phyloP scores from a whole-genome alignment of 2,797 vertebrate species.

The Craterocephalus amniculus region DNA sequence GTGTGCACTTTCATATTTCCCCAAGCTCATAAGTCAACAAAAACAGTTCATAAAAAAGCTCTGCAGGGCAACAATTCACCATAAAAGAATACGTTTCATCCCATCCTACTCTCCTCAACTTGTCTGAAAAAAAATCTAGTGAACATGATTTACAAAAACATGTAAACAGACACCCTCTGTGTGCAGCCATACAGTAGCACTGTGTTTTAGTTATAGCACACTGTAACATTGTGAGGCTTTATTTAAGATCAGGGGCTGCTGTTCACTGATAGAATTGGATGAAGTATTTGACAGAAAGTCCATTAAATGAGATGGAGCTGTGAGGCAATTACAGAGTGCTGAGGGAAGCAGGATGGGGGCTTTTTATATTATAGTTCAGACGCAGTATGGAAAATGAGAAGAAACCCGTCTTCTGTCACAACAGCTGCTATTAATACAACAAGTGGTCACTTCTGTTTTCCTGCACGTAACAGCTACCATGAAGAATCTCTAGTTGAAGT shows the following conservation, averaged over 20 bases:
- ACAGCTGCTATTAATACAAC: conserved; percentile 79
- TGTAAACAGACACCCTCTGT: conserved; percentile 29
- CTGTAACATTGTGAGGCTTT: conserved; percentile 68
- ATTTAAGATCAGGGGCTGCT: conserved; percentile 76
- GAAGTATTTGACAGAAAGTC: conserved; percentile 83
- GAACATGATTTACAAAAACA: conserved; percentile 60
- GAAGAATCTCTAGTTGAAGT: conserved; percentile 55
- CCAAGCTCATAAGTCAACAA: conserved; percentile 14
- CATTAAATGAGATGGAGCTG: conserved; percentile 82
- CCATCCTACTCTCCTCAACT: conserved; percentile 8
- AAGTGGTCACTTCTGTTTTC: conserved; percentile 70
- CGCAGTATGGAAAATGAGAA: conserved; percentile 72
- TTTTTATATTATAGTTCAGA: conserved; percentile 77
- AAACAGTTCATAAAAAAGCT: not conserved
- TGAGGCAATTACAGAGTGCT: conserved; percentile 82
- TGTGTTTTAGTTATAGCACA: conserved; percentile 58
- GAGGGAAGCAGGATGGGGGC: conserved; percentile 74
- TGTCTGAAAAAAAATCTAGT: conserved; percentile 28
- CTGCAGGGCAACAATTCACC: not conserved
- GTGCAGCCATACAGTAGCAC: conserved; percentile 7
- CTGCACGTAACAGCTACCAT: conserved; percentile 49
- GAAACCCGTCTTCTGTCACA: conserved; percentile 76
- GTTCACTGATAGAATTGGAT: conserved; percentile 80
- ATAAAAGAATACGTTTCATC: not conserved
- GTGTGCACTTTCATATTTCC: conserved; percentile 18